Conservation (phyloP, 2,113 vertebrate genomes). For the Paraplagusia blochii region DNA sequence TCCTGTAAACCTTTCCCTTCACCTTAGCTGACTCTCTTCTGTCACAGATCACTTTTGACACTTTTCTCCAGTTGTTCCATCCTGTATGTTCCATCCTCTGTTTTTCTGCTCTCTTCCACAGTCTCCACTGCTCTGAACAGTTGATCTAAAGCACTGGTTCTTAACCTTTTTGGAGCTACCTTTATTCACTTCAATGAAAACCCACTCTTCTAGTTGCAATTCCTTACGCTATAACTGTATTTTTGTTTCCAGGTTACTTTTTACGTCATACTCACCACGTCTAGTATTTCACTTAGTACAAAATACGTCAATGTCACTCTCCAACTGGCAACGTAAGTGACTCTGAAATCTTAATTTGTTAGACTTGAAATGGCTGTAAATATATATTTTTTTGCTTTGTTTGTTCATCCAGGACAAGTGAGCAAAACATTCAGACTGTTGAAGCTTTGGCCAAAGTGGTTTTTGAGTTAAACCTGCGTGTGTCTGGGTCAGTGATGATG, state of each 20-base stretch:
- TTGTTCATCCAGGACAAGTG: constrained; percentile 84
- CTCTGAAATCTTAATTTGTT: neutral
- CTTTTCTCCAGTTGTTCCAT: no score
- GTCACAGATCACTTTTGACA: no score
- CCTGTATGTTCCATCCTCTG: no score
- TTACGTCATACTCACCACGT: constrained; percentile 84
- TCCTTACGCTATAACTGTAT: no score
- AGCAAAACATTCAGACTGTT: constrained; percentile 79
- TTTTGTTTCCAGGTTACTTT: constrained; percentile 80
- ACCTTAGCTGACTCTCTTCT: no score
- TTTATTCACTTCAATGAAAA: no score
- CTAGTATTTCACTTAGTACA: constrained; percentile 81
- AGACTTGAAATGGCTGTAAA: neutral
- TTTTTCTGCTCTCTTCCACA: no score
- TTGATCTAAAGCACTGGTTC: no score
- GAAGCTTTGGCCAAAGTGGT: constrained; percentile 84
- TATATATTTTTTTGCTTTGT: neutral
- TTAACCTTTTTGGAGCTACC: no score
- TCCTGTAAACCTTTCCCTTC: no score
- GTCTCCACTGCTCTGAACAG: no score
- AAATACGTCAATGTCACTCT: constrained; percentile 81
- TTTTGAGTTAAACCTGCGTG: constrained; percentile 85
- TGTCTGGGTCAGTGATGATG: constrained; percentile 81
- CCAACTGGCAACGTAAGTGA: constrained; percentile 84
- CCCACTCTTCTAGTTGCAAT: no score